Evolutionary conservation across 2,113 vertebrate genomes (phyloP).

Genomic region (Pitta sordida): DNA sequence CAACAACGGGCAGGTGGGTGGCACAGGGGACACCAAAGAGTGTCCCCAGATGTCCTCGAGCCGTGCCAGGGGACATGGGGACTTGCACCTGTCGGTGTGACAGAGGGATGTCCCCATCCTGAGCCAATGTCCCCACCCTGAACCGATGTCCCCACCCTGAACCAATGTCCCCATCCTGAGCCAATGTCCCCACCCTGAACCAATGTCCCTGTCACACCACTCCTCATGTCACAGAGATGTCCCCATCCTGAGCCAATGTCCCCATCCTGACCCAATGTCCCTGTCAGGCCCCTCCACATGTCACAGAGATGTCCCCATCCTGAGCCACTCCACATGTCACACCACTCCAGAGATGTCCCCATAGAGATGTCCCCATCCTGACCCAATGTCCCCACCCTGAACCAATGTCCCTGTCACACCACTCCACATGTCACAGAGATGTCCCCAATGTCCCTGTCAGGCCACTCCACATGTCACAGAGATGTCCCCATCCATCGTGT

Average conservation of each 20-base stretch:
- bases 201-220: no score
- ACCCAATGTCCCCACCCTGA: neutral
- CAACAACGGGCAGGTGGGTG: conserved; percentile 1
- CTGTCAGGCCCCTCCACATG: no score
- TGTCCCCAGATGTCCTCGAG: neutral
- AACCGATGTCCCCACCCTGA: neutral
- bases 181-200: no score
- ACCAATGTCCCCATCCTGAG: no score
- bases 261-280: neutral
- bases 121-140: neutral
- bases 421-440: no score
- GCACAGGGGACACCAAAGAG: neutral
- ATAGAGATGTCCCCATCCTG: no score
- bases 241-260: neutral
- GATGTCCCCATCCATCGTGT: neutral
- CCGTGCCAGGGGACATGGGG: neutral
- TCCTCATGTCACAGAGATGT: neutral
- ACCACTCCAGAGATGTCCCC: no score
- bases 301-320: no score
- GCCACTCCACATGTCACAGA: no score
- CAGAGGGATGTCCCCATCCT: neutral
- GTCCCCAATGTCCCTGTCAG: neutral
- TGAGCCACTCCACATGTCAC: no score
- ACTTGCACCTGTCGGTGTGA: neutral
- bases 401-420: no score